Evolutionary conservation across 1,140 invertebrate species (phyloP), one percentile per base, ranked within the genome.

Genomic region (Trichomalopsis sarcophagae): DNA sequence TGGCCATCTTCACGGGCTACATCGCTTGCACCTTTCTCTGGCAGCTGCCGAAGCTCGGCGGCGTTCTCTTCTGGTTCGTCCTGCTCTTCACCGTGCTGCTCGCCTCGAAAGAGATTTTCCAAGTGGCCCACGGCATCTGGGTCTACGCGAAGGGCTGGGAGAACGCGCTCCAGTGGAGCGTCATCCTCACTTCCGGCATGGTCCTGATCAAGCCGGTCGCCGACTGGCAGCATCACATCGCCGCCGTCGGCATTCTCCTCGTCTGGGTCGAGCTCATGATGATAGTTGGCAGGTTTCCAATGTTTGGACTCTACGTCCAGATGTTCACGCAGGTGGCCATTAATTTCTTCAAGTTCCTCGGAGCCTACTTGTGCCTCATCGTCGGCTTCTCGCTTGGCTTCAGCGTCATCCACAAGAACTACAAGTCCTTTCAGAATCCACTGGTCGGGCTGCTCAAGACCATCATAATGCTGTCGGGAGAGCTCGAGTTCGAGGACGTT

Each of bases 391-490:
- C 95, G 0, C 89, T 97, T 6, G 95, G 95, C 36, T 97, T 97
- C 88, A 96, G 95, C 23, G 96, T 97, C 17, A 92, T 97, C 10
- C 97, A 97, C 89, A 95, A 95, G 27, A 96, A 97, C 86, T 96
- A 97, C 88, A 94, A 95, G 6, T 94, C 96, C 0, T 97, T 97
- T 89, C 92, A 92, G 66, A 93, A 95, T 87, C 93, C 96, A 2
- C 90, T 94, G 0, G 92, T 95, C 81, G 94, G 95, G 0, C 88
- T 97, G 0, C 90, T 97, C 0, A 98, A 97, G 92, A 96, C 96
- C 0, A 95, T 97, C 4, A 96, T 97, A 71, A 97, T 98, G 97
- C 97, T 98, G 97, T 96, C 97, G 0, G 97, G 97, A 0, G 96
- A 98, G 89, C 91, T 98, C 44, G 97, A 97, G 90, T 97, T 96